Percentiles rank a stretch among this genome's conserved stretches.
Evolutionary conservation across 2,797 vertebrate genomes (phyloP).

Genomic region (Orestias chungarensis): DNA sequence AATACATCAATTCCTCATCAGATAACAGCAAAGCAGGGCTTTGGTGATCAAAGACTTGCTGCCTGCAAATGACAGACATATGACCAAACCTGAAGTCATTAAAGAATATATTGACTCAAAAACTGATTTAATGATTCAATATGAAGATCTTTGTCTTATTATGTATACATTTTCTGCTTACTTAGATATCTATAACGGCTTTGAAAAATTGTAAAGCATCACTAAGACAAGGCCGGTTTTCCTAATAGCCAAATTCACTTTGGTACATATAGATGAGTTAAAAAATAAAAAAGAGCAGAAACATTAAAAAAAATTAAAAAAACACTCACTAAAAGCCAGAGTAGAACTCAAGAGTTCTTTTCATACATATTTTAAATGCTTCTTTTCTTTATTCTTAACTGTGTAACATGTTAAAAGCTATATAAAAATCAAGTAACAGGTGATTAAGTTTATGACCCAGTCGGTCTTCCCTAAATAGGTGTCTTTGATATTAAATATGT

Average conservation of each 20-base stretch:
- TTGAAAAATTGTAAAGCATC: not conserved
- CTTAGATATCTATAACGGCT: not conserved
- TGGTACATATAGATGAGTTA: not conserved
- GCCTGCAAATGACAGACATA: not conserved
- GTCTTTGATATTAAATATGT: no score
- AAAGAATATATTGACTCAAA: not conserved
- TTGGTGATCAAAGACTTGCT: not conserved
- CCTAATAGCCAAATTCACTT: not conserved
- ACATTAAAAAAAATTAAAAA: not conserved
- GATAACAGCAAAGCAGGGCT: slow-evolving; percentile 1
- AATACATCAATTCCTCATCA: slow-evolving; percentile 31
- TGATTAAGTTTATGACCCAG: not conserved
- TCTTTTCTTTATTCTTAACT: not conserved
- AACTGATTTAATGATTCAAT: not conserved
- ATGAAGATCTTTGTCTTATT: not conserved
- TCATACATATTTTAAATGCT: not conserved
- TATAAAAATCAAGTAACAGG: not conserved
- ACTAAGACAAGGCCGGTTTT: not conserved
- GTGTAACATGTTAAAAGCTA: not conserved
- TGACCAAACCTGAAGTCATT: not conserved
- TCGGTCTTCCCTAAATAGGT: not conserved
- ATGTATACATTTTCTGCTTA: not conserved
- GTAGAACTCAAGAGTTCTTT: not conserved
- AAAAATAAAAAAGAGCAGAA: not conserved
- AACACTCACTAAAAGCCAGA: not conserved